Conservation (phyloP, 30 jellyfish, hydroid and myxozoan species). For the Cassiopea andromeda region DNA sequence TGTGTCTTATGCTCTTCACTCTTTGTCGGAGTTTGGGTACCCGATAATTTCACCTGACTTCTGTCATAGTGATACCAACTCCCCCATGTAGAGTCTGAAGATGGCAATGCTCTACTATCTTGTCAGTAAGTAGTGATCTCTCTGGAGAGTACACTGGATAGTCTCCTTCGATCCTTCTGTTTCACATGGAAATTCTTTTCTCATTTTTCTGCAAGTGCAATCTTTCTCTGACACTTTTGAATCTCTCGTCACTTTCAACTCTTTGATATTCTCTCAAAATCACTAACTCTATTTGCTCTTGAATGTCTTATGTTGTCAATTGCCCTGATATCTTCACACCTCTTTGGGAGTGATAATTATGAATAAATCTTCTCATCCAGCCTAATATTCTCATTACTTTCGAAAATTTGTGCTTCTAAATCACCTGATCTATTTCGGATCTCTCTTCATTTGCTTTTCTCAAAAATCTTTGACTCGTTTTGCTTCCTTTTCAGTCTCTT, state of each 20-base stretch:
- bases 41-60: slow-evolving; percentile 47
- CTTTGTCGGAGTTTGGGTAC: slow-evolving; percentile 39
- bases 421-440: slow-evolving; percentile 5
- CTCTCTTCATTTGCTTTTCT: slow-evolving; percentile 14
- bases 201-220: slow-evolving; percentile 37
- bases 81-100: slow-evolving; percentile 62
- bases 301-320: slow-evolving; percentile 59
- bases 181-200: not conserved
- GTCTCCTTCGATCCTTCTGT: slow-evolving; percentile 22
- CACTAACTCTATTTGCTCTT: slow-evolving; percentile 15
- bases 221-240: slow-evolving; percentile 29
- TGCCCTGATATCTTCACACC: slow-evolving; percentile 41
- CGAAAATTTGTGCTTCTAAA: slow-evolving; percentile 27
- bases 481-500: slow-evolving; percentile 59
- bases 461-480: slow-evolving; percentile 25
- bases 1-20: slow-evolving; percentile 41
- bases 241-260: slow-evolving; percentile 18
- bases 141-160: slow-evolving; percentile 59
- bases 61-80: slow-evolving; percentile 43
- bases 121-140: slow-evolving; percentile 25
- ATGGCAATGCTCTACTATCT: slow-evolving; percentile 29
- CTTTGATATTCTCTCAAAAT: slow-evolving; percentile 24
- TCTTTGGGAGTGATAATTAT: slow-evolving; percentile 31
- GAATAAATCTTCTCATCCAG: slow-evolving; percentile 48
- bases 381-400: slow-evolving; percentile 35